Evolutionary conservation across 2,797 vertebrate species (phyloP).

Genomic region (Adrianichthys oophorus): DNA sequence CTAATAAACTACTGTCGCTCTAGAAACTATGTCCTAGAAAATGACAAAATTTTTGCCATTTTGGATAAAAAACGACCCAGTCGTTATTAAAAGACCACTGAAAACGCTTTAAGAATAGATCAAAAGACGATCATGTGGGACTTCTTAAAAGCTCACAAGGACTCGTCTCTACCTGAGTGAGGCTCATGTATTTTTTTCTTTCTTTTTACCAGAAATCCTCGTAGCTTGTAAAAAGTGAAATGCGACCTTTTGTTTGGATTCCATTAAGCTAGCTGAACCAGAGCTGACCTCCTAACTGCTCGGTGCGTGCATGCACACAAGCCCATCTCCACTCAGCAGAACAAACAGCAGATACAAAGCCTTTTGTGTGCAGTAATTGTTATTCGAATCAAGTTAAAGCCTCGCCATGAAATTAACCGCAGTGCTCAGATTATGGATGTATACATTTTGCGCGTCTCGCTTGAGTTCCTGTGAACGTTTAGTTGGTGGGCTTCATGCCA

Average conservation of each 20-base stretch:
- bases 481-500: constrained; percentile 33
- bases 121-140: not conserved
- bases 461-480: constrained; percentile 35
- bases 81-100: too few species aligned
- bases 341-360: constrained; percentile 56
- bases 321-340: constrained; percentile 50
- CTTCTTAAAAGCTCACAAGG: not conserved
- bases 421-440: constrained; percentile 46
- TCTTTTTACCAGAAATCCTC: constrained; percentile 4
- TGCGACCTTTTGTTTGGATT: constrained; percentile 55
- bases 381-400: constrained; percentile 29
- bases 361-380: constrained; percentile 46
- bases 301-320: constrained; percentile 53
- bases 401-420: constrained; percentile 29
- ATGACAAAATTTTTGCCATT: too few species aligned
- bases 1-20: too few species aligned
- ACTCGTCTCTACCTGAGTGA: not conserved
- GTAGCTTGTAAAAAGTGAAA: constrained; percentile 31
- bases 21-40: too few species aligned
- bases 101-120: not conserved
- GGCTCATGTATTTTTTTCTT: constrained; percentile 5
- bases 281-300: constrained; percentile 51
- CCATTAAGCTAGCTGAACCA: constrained; percentile 51
- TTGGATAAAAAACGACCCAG: too few species aligned
- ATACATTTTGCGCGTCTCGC: constrained; percentile 20